Evolutionary conservation across 1,140 invertebrate genomes (phyloP).

Genomic region (Xylocopa sonorina): DNA sequence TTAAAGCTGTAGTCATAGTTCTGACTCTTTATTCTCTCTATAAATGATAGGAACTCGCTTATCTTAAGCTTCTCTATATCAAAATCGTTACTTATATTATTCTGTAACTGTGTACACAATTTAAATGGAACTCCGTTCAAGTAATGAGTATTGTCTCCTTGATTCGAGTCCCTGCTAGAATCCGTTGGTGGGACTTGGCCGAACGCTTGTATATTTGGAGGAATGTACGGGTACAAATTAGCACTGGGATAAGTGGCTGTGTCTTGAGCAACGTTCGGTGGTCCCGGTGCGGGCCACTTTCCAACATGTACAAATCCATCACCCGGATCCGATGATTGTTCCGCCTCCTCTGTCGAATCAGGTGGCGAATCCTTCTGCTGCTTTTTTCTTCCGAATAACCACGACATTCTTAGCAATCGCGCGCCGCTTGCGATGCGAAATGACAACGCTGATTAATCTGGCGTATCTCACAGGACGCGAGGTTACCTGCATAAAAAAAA

Average conservation of each 20-base stretch:
- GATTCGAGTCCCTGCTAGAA: conserved; percentile 57
- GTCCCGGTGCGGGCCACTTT: conserved; percentile 51
- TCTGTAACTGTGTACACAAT: conserved; percentile 70
- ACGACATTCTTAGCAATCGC: conserved; percentile 76
- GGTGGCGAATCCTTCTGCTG: conserved; percentile 73
- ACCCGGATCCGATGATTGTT: conserved; percentile 46
- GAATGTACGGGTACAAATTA: conserved; percentile 71
- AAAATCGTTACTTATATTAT: conserved; percentile 66
- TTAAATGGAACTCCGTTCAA: conserved; percentile 78
- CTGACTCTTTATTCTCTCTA: conserved; percentile 69
- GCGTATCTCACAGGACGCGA: neutral
- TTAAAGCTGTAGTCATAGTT: conserved; percentile 75
- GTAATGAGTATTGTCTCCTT: conserved; percentile 68
- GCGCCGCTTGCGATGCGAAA: neutral
- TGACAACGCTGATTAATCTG: too few species aligned
- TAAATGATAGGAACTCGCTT: conserved; percentile 75
- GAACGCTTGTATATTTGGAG: conserved; percentile 46
- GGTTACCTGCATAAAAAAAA: conserved; percentile 8
- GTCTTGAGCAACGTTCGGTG: conserved; percentile 30
- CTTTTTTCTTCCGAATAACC: conserved; percentile 81
- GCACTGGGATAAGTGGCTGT: conserved; percentile 31
- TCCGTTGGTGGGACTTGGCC: conserved; percentile 45
- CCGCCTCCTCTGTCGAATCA: conserved; percentile 68
- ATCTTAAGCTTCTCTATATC: conserved; percentile 73
- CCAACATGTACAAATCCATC: conserved; percentile 75